These are phyloP conservation scores for Bryconaethiops microstoma DNA, from an alignment of 2,797 vertebrate species.

Conservation along the genomic window DNA sequence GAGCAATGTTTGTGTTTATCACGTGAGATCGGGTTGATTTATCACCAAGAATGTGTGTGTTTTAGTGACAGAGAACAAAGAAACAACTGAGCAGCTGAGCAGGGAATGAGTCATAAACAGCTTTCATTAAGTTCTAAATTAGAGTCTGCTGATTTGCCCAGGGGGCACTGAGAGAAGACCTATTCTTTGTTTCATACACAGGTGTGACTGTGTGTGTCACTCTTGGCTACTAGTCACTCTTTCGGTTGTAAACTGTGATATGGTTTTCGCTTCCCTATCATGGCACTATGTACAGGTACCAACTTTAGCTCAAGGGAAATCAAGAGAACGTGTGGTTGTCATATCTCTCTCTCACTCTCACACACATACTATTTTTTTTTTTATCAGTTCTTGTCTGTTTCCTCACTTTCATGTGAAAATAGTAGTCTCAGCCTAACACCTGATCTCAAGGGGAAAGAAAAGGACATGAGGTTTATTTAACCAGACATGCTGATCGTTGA, in stretches of 20 bases:
- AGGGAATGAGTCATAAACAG: background rate
- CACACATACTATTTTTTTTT: background rate
- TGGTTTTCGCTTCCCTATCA: constrained; percentile 16
- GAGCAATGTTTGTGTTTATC: background rate
- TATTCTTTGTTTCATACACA: background rate
- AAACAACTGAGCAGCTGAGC: too few relatives aligned
- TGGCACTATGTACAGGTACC: background rate
- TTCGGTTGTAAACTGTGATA: background rate
- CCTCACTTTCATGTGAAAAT: background rate
- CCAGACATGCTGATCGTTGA: background rate
- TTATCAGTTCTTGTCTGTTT: background rate
- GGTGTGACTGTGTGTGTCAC: background rate
- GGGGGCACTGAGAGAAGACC: background rate
- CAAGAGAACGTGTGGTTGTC: background rate
- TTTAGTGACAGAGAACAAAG: background rate
- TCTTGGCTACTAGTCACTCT: background rate
- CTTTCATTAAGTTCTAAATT: background rate
- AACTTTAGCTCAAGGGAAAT: background rate
- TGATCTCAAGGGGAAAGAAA: background rate
- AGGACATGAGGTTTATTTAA: background rate
- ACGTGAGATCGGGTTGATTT: too few relatives aligned
- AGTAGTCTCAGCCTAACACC: background rate
- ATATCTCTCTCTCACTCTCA: background rate
- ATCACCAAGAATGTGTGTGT: background rate
- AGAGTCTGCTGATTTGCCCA: constrained; percentile 7